Base-by-base conservation (phyloP, 2,888 invertebrate genomes). In the Ophioninae sp. region DNA sequence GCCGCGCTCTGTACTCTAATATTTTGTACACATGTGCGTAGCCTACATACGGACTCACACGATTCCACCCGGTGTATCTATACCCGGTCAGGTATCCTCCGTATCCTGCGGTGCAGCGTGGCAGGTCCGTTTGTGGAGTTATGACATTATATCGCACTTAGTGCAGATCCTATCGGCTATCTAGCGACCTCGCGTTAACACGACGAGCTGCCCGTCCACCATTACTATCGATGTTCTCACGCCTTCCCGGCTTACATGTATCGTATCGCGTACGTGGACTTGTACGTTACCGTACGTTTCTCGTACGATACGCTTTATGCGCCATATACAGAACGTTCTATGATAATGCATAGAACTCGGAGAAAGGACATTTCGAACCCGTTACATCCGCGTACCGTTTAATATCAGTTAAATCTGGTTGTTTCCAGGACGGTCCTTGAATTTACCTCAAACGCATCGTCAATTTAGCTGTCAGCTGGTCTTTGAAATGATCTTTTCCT, bases 151-250 rank as follows among this genome's bases (percentile, higher is more conserved):
- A 89, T 89, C 88, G 89, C 89, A 89, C 88, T 89, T 89, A 89
- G 88, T 86, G 86, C 87, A 88, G 89, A 89, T 89, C 86, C 86
- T 88, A 89, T 89, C 89, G 87, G 86, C 80, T 82, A 87, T 87
- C 86, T 65, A 72, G 23, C 79, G 65, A 21, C 50, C 79, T 72
- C 87, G 84, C 86, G 78, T 75, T 85, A 87, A 89, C 89, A 88
- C 89, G 87, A 89, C 88, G 87, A 87, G 87, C 87, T 88, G 89
- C 87, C 88, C 89, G 88, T 88, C 86, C 88, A 87, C 89, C 89
- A 89, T 89, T 89, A 89, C 89, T 88, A 89, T 89, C 89, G 88
- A 88, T 89, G 89, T 89, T 89, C 89, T 89, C 89, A 89, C 89
- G 89, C 89, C 89, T 89, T 88, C 37, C 87, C 86, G 85, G 85